A percentile compares a stretch with the other conserved stretches of the same genome.
phyloP scores from a whole-genome alignment of 2,797 vertebrate species.

The Muscicapa comitata region DNA sequence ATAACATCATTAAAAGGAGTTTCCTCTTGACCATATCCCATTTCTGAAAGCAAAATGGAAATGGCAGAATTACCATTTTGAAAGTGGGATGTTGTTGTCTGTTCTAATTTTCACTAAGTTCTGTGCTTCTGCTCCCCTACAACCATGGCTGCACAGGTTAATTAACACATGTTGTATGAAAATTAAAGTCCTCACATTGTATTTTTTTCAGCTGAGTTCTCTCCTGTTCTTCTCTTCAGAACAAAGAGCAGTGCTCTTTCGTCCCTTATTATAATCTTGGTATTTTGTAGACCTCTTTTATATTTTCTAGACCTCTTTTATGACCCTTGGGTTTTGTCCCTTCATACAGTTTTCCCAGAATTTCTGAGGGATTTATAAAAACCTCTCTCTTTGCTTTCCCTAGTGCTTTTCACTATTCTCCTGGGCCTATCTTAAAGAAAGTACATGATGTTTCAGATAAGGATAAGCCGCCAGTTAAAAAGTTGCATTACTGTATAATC shows the following conservation, averaged over 20 bases:
- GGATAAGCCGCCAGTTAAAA: background rate
- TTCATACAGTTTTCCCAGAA: background rate
- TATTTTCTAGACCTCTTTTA: conserved; percentile 1
- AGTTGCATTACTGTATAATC: background rate
- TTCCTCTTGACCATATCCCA: background rate
- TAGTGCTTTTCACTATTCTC: background rate
- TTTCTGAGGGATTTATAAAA: background rate
- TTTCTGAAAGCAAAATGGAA: background rate
- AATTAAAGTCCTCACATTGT: background rate
- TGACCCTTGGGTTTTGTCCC: background rate
- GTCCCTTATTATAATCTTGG: background rate
- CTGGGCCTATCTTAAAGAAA: background rate
- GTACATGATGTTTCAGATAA: background rate
- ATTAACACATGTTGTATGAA: conserved; percentile 24
- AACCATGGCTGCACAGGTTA: conserved; percentile 13
- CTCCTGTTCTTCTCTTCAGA: background rate
- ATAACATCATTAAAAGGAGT: background rate
- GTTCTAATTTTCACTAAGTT: conserved; percentile 21
- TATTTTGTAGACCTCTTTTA: conserved; percentile 10
- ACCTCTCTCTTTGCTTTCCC: background rate
- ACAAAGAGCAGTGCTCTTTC: background rate
- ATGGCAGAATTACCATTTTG: conserved; percentile 8
- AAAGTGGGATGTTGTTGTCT: conserved; percentile 17
- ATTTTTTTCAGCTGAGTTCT: background rate
- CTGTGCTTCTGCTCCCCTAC: background rate